Base-by-base conservation (phyloP, 2,888 invertebrate genomes). In the Thyatira batis region DNA sequence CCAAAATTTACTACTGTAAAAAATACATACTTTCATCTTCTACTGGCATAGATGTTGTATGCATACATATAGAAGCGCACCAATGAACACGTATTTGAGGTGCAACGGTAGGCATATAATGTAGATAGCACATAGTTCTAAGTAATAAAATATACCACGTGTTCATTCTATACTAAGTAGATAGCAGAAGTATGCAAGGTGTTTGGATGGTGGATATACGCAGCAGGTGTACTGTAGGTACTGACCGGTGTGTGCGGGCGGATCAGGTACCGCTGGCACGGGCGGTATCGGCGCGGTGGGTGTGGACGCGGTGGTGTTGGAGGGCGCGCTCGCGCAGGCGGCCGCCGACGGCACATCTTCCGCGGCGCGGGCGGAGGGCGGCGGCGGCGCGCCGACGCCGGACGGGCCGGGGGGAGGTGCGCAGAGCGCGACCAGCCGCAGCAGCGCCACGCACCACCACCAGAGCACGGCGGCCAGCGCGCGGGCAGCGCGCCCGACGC, bases 371-470 rank as follows among this genome's bases (percentile, higher is more conserved):
- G 84, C 85, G 82, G 84, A 82, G 82, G 82, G 80, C 82, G 82
- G 83, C 80, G 84, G 78, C 79, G 81, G 76, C 78, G 80, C 78
- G 76, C 74, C 81, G 77, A 67, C 72, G 78, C 78, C 80, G 83
- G 83, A 73, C 82, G 85, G 82, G 86, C 85, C 87, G 87, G 87
- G 85, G 86, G 89, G 86, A 78, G 88, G 89, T 78, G 89, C 89
- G 76, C 89, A 87, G 76, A 87, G 85, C 86, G 83, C 89, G 86
- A 87, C 88, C 89, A 90, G 88, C 89, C 88, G 89, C 87, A 89
- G 88, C 88, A 90, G 88, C 89, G 90, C 89, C 89, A 89, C 89
- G 87, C 88, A 88, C 89, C 91, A 89, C 89, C 89, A 90, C 89
- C 89, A 89, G 90, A 89, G 85, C 89, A 89, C 88, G 89, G 89